phyloP scores from a whole-genome alignment of 37 sponge, comb jelly and placozoan species.

The Chondrilla cf. caribensis region DNA sequence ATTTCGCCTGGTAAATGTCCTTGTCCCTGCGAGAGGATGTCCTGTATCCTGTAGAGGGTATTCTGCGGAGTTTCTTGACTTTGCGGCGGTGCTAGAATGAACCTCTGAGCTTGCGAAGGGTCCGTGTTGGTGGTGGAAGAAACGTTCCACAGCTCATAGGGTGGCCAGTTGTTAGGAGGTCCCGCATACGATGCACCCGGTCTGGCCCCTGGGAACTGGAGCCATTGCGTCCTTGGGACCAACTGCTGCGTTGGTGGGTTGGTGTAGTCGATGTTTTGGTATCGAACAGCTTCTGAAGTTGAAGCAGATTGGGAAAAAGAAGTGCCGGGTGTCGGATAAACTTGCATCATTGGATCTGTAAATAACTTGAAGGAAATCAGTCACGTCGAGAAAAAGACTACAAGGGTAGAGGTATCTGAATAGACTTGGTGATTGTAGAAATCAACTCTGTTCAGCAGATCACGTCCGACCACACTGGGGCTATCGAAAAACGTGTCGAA shows the following conservation, averaged over 20 bases:
- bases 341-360: background rate
- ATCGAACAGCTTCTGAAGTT: slow-evolving; percentile 9
- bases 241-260: background rate
- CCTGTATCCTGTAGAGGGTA: slow-evolving; percentile 66
- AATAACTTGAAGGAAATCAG: background rate
- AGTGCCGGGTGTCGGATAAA: background rate
- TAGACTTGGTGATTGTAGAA: no score
- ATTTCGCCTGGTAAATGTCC: slow-evolving; percentile 50
- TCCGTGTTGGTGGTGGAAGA: background rate
- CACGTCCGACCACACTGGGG: no score
- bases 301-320: slow-evolving; percentile 15
- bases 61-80: background rate
- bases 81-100: background rate
- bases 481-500: no score
- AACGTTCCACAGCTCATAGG: slow-evolving; percentile 8
- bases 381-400: background rate
- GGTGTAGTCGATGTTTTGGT: slow-evolving; percentile 2
- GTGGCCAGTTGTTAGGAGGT: slow-evolving; percentile 9
- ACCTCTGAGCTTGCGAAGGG: background rate
- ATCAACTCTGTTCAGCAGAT: no score
- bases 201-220: slow-evolving; percentile 5
- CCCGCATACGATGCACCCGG: background rate
- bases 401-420: background rate
- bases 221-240: slow-evolving; percentile 13
- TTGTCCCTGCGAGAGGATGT: slow-evolving; percentile 57